Conservation (phyloP, 2,888 invertebrate species). For the Lacanobia wlatinum region DNA sequence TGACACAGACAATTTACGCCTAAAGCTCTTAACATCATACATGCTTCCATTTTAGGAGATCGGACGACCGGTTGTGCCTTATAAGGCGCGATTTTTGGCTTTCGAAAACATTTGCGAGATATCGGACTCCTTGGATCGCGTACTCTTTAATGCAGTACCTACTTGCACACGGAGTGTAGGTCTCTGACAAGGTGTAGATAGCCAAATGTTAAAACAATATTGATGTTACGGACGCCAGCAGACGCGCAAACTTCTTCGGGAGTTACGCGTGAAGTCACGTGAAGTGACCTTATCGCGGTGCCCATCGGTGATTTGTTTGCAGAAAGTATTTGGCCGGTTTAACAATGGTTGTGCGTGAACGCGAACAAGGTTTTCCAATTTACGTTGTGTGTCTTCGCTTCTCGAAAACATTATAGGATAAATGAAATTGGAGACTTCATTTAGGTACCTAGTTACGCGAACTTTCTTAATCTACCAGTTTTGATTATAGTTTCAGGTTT, state of each 20-base stretch:
- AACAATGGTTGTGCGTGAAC: slow-evolving; percentile 14
- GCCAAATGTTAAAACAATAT: slow-evolving; percentile 61
- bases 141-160: slow-evolving; percentile 69
- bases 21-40: slow-evolving; percentile 78
- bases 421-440: slow-evolving; percentile 2
- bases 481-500: too few species aligned
- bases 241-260: slow-evolving; percentile 29
- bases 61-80: slow-evolving; percentile 80
- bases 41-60: slow-evolving; percentile 81
- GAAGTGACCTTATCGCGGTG: slow-evolving; percentile 43
- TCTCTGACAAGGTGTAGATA: slow-evolving; percentile 36
- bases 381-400: slow-evolving; percentile 13
- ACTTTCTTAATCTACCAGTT: not conserved
- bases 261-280: slow-evolving; percentile 33
- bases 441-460: not conserved
- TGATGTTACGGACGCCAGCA: slow-evolving; percentile 40
- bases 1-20: slow-evolving; percentile 83
- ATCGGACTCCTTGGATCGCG: slow-evolving; percentile 67
- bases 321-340: slow-evolving; percentile 39
- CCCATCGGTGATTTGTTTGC: slow-evolving; percentile 55
- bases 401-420: slow-evolving; percentile 12
- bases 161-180: slow-evolving; percentile 43
- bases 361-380: slow-evolving; percentile 50
- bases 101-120: slow-evolving; percentile 85
- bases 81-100: slow-evolving; percentile 83